Conservation (phyloP, 1,140 invertebrate genomes). For the Hetaerina americana region DNA sequence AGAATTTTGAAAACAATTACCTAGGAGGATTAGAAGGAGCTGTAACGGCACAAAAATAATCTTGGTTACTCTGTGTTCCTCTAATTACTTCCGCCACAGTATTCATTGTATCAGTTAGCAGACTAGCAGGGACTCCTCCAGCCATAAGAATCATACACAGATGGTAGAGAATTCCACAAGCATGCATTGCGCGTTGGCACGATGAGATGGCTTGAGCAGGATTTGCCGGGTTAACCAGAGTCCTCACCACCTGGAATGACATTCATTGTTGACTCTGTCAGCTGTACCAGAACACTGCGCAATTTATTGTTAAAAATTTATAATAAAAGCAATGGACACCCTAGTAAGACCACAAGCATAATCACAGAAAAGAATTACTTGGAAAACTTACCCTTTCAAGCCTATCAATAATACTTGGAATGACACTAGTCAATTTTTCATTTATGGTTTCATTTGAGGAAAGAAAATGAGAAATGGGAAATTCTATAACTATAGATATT, state of each 20-base stretch:
- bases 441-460: too few species aligned
- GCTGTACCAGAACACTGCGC: too few species aligned
- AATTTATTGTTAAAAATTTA: too few species aligned
- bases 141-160: constrained; percentile 88
- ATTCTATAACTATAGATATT: too few species aligned
- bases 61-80: constrained; percentile 82
- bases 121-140: constrained; percentile 89
- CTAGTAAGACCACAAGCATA: too few species aligned
- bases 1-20: too few species aligned
- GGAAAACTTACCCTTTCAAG: too few species aligned
- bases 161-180: constrained; percentile 64
- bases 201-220: constrained; percentile 59
- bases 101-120: constrained; percentile 91
- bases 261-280: not conserved
- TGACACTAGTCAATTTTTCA: too few species aligned
- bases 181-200: constrained; percentile 81
- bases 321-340: too few species aligned
- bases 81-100: constrained; percentile 90
- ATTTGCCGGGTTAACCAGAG: constrained; percentile 79
- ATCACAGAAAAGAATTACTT: too few species aligned
- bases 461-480: too few species aligned
- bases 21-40: constrained; percentile 84
- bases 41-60: constrained; percentile 80
- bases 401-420: too few species aligned
- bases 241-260: constrained; percentile 53